Evolutionary conservation across 2,888 invertebrate genomes (phyloP).

Genomic region (Orthosia gothica): DNA sequence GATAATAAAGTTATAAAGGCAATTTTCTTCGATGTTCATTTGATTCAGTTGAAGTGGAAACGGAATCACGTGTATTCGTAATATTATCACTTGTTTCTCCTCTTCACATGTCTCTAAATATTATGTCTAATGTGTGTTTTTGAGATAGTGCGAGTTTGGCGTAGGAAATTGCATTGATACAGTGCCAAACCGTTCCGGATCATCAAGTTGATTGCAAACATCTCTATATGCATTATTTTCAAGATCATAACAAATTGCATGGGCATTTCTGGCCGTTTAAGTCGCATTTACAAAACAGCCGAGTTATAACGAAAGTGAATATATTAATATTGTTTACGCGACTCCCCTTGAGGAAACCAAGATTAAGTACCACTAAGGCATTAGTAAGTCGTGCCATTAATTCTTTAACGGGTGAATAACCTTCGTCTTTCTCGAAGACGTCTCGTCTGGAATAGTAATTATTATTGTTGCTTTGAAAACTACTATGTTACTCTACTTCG

Average conservation of each 20-base stretch:
- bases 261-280: conserved; percentile 18
- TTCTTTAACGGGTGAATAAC: conserved; percentile 87
- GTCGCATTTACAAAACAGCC: conserved; percentile 44
- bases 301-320: conserved; percentile 61
- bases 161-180: conserved; percentile 54
- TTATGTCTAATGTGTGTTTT: conserved; percentile 23
- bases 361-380: conserved; percentile 82
- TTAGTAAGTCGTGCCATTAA: conserved; percentile 84
- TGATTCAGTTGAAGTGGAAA: conserved; percentile 47
- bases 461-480: conserved; percentile 80
- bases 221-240: conserved; percentile 20
- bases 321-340: conserved; percentile 77
- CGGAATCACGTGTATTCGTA: conserved; percentile 48
- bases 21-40: conserved; percentile 53
- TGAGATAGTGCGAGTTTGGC: conserved; percentile 49
- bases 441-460: conserved; percentile 89
- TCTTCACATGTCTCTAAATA: conserved; percentile 34
- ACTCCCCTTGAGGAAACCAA: conserved; percentile 76
- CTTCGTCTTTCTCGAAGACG: conserved; percentile 79
- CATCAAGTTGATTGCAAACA: conserved; percentile 39
- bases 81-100: conserved; percentile 35
- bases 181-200: conserved; percentile 57
- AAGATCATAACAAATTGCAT: conserved; percentile 22
- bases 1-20: conserved; percentile 50
- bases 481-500: conserved; percentile 73